Evolutionary conservation across 2,888 invertebrate genomes (phyloP).

Genomic region (Dicycla oo): DNA sequence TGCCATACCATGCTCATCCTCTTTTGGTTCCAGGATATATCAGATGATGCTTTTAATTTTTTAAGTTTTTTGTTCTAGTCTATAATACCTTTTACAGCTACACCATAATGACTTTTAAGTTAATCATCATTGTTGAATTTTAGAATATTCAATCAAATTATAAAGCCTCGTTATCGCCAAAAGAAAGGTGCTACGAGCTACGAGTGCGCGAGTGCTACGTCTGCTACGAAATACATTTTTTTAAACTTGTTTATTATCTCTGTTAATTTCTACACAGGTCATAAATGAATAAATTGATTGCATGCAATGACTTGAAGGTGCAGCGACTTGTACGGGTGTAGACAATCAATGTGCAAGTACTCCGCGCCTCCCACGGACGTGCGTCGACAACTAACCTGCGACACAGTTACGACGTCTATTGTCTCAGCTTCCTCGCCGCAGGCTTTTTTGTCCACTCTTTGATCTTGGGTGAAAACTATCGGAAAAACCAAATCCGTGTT

Average conservation of each 20-base stretch:
- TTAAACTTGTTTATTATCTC: not conserved
- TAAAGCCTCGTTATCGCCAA: not conserved
- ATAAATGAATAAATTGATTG: slow-evolving; percentile 37
- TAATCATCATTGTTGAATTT: not conserved
- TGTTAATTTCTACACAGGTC: slow-evolving; percentile 26
- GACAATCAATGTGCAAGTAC: slow-evolving; percentile 57
- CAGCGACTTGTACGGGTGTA: slow-evolving; percentile 34
- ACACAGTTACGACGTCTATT: slow-evolving; percentile 73
- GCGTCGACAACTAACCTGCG: slow-evolving; percentile 64
- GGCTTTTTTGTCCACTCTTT: slow-evolving; percentile 80
- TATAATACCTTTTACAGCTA: too few species aligned
- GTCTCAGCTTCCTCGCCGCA: slow-evolving; percentile 67
- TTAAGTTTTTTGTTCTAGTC: not conserved
- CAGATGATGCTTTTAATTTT: too few species aligned
- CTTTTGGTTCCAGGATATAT: not conserved
- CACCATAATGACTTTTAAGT: not conserved
- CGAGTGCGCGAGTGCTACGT: slow-evolving; percentile 7
- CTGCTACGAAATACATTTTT: slow-evolving; percentile 2
- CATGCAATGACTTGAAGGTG: slow-evolving; percentile 46
- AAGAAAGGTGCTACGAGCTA: slow-evolving; percentile 8
- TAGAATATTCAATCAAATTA: not conserved
- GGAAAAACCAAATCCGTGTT: slow-evolving; percentile 70
- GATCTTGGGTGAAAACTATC: slow-evolving; percentile 80
- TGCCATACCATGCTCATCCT: not conserved
- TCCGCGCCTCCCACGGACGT: slow-evolving; percentile 56